phyloP scores from a whole-genome alignment of 1,140 invertebrate species.

The Sipha flava region DNA sequence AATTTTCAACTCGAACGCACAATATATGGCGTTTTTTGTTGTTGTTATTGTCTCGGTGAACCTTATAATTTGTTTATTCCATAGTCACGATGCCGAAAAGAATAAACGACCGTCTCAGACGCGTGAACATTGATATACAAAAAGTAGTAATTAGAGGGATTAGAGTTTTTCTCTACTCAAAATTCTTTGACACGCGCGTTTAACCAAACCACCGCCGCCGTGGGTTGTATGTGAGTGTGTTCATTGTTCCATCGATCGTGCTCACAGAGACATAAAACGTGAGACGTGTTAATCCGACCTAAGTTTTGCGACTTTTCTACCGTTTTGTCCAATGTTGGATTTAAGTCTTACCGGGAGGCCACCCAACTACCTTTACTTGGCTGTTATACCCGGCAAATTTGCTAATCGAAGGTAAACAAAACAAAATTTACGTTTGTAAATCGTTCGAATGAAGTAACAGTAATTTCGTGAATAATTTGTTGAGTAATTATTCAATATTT shows the following conservation, averaged over 20 bases:
- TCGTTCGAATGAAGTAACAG: no score
- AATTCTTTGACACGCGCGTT: not conserved
- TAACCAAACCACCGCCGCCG: not conserved
- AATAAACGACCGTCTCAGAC: not conserved
- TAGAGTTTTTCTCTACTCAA: not conserved
- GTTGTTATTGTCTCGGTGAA: not conserved
- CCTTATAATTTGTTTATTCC: conserved; percentile 19
- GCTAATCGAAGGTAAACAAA: no score
- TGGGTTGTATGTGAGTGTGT: no score
- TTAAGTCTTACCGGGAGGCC: no score
- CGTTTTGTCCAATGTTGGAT: no score
- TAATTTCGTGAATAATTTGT: no score
- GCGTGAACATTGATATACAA: not conserved
- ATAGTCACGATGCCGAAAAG: not conserved
- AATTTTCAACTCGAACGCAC: not conserved
- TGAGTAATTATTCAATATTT: no score
- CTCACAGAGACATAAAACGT: not conserved
- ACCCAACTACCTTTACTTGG: no score
- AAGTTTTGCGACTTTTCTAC: no score
- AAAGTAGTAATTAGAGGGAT: conserved; percentile 4
- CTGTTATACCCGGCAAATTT: no score
- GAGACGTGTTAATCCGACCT: no score
- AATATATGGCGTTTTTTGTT: not conserved
- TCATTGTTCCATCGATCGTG: not conserved
- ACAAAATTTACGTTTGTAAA: no score